Evolutionary conservation across 2,113 vertebrate species (phyloP).

Genomic region (Rhinoderma darwinii): DNA sequence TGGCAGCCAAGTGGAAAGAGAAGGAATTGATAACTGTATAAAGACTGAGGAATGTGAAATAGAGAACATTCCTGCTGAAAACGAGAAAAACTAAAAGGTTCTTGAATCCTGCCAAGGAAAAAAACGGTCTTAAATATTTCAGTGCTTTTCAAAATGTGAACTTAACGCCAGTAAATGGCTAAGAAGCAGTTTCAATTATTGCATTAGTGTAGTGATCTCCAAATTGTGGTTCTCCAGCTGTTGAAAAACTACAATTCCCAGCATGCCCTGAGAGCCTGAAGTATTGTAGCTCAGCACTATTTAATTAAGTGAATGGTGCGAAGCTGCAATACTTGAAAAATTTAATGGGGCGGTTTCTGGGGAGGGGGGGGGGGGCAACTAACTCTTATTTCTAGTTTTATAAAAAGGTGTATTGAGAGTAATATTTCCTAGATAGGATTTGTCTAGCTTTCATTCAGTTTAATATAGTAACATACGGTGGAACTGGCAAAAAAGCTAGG

Average conservation of each 20-base stretch:
- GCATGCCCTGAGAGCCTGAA: neutral
- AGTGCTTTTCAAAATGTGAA: neutral
- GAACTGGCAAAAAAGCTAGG: too few species aligned
- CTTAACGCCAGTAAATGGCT: slow-evolving; percentile 1
- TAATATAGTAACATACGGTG: too few species aligned
- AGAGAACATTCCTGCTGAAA: neutral
- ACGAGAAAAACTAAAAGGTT: neutral
- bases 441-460: too few species aligned
- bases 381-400: too few species aligned
- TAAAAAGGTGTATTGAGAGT: too few species aligned
- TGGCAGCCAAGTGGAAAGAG: slow-evolving; percentile 32
- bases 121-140: neutral
- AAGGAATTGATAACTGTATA: slow-evolving; percentile 14
- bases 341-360: too few species aligned
- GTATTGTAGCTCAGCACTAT: too few species aligned
- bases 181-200: neutral
- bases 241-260: neutral
- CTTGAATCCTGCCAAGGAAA: neutral
- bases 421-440: too few species aligned
- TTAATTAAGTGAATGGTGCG: too few species aligned
- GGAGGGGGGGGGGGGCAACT: too few species aligned
- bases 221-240: neutral
- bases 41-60: neutral
- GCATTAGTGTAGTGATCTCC: neutral
- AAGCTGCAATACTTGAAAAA: too few species aligned